Percentiles rank a stretch among this genome's conserved stretches.
Evolutionary conservation across 2,888 invertebrate species (phyloP).

Genomic region (Terebella lapidaria): DNA sequence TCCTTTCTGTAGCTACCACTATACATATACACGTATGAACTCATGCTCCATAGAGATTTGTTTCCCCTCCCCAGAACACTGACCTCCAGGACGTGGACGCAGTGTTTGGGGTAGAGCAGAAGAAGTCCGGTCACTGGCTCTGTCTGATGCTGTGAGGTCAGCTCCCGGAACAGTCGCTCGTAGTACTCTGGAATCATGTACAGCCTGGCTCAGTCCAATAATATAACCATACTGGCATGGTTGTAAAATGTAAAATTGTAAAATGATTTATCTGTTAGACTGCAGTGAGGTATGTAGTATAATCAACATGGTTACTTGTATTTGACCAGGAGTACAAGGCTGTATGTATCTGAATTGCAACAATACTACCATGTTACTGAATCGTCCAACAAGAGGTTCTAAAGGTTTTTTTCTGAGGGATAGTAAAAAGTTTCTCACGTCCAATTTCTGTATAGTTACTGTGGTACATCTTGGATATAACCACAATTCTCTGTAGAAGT

Average conservation of each 20-base stretch:
- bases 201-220: too few species aligned
- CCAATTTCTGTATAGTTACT: conserved; percentile 31
- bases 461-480: conserved; percentile 34
- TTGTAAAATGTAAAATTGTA: not conserved
- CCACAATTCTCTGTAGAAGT: conserved; percentile 42
- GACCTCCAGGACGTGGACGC: conserved; percentile 49
- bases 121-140: conserved; percentile 46
- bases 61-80: not conserved
- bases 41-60: not conserved
- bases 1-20: too few species aligned
- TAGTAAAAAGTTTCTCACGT: conserved; percentile 34
- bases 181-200: conserved; percentile 37
- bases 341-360: too few species aligned
- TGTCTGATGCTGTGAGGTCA: conserved; percentile 36
- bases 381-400: too few species aligned
- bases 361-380: too few species aligned
- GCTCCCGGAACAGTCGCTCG: conserved; percentile 38
- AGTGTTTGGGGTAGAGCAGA: conserved; percentile 45
- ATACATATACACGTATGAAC: too few species aligned
- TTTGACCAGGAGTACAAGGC: not conserved
- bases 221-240: too few species aligned
- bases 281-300: not conserved
- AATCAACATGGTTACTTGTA: not conserved
- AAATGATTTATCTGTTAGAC: not conserved
- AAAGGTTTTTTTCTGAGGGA: too few species aligned